Evolutionary conservation across 2,888 invertebrate genomes (phyloP).

Genomic region (Orchesella flavescens): DNA sequence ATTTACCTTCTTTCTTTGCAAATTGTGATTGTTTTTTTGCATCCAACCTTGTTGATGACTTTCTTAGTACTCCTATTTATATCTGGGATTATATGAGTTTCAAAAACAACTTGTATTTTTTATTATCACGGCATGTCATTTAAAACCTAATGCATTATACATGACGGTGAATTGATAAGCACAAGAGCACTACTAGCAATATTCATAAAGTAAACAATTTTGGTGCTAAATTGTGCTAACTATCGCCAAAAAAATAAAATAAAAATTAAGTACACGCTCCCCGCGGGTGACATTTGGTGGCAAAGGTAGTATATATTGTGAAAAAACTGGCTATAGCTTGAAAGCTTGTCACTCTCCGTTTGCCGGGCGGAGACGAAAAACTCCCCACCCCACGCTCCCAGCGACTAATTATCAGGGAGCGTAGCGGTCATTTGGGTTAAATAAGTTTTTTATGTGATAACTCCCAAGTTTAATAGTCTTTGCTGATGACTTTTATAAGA

Average conservation of each 20-base stretch:
- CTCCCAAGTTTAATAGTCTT: not conserved
- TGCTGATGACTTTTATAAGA: not conserved
- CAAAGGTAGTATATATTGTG: not conserved
- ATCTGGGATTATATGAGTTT: too few species aligned
- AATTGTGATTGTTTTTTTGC: too few species aligned
- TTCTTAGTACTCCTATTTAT: too few species aligned
- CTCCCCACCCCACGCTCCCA: slow-evolving; percentile 16
- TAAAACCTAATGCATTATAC: not conserved
- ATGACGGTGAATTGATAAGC: not conserved
- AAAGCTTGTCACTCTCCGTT: not conserved
- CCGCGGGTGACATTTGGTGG: not conserved
- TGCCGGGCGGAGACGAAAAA: too few species aligned
- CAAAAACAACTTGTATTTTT: not conserved
- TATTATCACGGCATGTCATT: not conserved
- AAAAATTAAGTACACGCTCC: too few species aligned
- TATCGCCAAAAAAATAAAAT: too few species aligned
- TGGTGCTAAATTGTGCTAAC: too few species aligned
- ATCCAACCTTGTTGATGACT: too few species aligned
- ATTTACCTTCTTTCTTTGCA: too few species aligned
- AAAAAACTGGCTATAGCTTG: not conserved
- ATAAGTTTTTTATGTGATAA: not conserved
- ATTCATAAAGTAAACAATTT: too few species aligned
- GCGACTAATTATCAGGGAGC: not conserved
- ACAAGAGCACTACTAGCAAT: too few species aligned
- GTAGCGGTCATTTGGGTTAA: slow-evolving; percentile 52